These are phyloP conservation scores for Anorthoa munda DNA, from an alignment of 2,888 invertebrate species.

Conservation along the genomic window DNA sequence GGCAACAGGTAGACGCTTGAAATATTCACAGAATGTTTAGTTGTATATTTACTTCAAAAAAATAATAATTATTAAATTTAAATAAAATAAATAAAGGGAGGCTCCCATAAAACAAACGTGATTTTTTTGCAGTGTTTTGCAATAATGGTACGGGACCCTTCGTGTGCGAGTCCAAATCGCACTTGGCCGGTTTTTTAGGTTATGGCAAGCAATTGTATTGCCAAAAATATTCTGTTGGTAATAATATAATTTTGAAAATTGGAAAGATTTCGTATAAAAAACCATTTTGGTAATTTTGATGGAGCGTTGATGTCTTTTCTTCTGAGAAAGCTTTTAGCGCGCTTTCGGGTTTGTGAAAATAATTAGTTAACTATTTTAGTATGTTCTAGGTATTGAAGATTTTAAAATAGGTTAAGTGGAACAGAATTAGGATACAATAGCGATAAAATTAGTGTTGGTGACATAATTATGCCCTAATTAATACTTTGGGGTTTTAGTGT, in stretches of 20 bases:
- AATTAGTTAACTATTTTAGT: not conserved
- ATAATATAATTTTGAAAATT: not conserved
- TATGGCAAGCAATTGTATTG: not conserved
- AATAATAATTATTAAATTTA: too few species aligned
- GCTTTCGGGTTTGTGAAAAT: not conserved
- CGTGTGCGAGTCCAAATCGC: too few species aligned
- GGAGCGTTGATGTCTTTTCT: constrained; percentile 78
- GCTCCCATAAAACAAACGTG: too few species aligned
- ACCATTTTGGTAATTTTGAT: constrained; percentile 4
- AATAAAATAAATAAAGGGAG: too few species aligned
- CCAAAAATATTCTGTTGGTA: not conserved
- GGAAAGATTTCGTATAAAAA: not conserved
- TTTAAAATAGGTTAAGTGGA: not conserved
- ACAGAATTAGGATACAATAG: not conserved
- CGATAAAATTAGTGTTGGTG: too few species aligned
- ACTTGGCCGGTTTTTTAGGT: too few species aligned
- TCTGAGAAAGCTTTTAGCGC: constrained; percentile 30
- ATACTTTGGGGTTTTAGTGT: rapidly evolving
- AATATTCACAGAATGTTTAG: too few species aligned
- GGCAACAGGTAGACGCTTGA: too few species aligned
- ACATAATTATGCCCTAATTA: not conserved
- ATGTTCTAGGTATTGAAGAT: not conserved
- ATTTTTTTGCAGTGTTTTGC: too few species aligned
- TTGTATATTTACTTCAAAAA: too few species aligned
- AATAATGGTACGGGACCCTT: too few species aligned